These are phyloP conservation scores for Hemithea aestivaria DNA, from an alignment of 2,888 invertebrate species.

Conservation along the genomic window DNA sequence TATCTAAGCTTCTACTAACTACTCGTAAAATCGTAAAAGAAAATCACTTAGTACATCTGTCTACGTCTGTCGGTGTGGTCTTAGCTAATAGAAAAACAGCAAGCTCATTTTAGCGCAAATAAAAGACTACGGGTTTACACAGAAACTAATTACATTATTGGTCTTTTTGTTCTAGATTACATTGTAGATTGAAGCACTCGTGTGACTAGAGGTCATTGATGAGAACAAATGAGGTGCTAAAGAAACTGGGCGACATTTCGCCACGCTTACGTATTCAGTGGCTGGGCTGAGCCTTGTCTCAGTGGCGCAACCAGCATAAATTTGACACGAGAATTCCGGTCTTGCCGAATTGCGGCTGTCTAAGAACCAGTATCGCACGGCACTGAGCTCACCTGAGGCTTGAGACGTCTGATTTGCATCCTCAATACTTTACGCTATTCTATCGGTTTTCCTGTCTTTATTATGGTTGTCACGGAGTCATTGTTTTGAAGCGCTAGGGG, in stretches of 20 bases:
- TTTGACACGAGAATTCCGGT: conserved; percentile 53
- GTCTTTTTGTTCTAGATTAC: no score
- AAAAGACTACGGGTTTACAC: no score
- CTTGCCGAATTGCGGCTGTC: conserved; percentile 35
- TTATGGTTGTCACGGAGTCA: conserved; percentile 5
- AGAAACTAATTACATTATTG: no score
- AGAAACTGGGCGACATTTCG: conserved; percentile 43
- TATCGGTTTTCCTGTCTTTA: conserved; percentile 24
- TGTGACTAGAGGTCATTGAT: conserved; percentile 17
- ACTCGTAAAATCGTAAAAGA: no score
- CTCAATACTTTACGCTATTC: conserved; percentile 34
- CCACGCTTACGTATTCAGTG: conserved; percentile 39
- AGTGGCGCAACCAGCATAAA: conserved; percentile 42
- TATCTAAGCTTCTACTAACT: no score
- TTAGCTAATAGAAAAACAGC: no score
- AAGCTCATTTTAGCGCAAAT: no score
- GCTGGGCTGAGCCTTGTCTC: conserved; percentile 30
- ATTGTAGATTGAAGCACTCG: conserved; percentile 8
- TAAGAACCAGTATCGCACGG: conserved; percentile 38
- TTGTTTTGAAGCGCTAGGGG: conserved; percentile 6
- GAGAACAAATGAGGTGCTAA: conserved; percentile 33
- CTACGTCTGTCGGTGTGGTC: no score
- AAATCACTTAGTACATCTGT: no score
- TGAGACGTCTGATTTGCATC: conserved; percentile 21
- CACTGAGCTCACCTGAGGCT: conserved; percentile 34